Percentiles rank a stretch among this genome's conserved stretches.
These are phyloP conservation scores for Calliopum simillimum DNA, from an alignment of 2,888 invertebrate species.

Conservation along the genomic window DNA sequence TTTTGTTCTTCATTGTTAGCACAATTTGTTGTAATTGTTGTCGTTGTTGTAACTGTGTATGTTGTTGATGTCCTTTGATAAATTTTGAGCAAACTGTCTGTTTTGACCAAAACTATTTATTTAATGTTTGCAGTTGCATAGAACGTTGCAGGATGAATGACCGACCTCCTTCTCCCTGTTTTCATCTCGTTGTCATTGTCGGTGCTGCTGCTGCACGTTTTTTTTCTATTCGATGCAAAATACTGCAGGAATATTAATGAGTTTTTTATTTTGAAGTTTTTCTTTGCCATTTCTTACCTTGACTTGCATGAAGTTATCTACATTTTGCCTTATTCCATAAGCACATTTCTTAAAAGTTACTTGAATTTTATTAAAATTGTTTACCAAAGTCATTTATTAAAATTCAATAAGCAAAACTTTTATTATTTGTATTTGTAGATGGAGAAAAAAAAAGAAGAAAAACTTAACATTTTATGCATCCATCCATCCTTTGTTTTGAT, in stretches of 20 bases:
- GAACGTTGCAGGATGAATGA: not conserved
- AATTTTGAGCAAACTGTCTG: slow-evolving; percentile 21
- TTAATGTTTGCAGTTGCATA: slow-evolving; percentile 9
- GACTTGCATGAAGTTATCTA: slow-evolving; percentile 1
- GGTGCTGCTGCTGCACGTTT: not conserved
- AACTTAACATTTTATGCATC: too few relatives aligned
- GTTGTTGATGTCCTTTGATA: slow-evolving; percentile 21
- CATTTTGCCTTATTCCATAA: not conserved
- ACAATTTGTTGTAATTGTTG: slow-evolving; percentile 39
- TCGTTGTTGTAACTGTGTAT: slow-evolving; percentile 39
- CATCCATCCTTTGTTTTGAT: too few relatives aligned
- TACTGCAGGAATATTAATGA: slow-evolving; percentile 9
- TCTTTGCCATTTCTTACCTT: not conserved
- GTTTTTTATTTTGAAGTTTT: not conserved
- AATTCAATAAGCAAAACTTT: too few relatives aligned
- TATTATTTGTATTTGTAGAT: too few relatives aligned
- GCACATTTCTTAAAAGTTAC: not conserved
- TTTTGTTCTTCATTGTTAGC: slow-evolving; percentile 36
- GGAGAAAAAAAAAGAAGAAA: too few relatives aligned
- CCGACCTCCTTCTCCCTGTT: not conserved
- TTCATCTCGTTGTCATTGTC: not conserved
- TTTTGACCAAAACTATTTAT: slow-evolving; percentile 31
- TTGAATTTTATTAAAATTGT: not conserved
- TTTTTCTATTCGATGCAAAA: not conserved
- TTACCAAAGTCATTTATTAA: too few relatives aligned